Base-by-base conservation (phyloP, 2,113 vertebrate species). In the Salvelinus fontinalis region DNA sequence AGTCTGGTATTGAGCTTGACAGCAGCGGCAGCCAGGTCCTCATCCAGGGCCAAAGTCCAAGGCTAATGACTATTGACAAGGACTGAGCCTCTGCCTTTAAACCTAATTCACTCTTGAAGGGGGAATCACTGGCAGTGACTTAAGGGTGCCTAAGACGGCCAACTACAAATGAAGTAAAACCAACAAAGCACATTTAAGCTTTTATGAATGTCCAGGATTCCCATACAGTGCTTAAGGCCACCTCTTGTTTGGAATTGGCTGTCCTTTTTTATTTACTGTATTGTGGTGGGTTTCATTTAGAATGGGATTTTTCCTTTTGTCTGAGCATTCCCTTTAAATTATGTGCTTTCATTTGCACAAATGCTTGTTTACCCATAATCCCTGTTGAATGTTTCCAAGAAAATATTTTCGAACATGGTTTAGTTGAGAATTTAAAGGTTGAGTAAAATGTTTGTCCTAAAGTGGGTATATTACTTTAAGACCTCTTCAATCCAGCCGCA, bases 21-120 rank as follows among this genome's bases (percentile, higher is more conserved):
- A 81, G 83, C 80, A 79, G 74, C 84, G 77, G 31, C 26, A 79
- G 81, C 81, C 74, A 79, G 79, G 85, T 88, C 83, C 75, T 86
- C 75, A 88, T 81, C 88, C 77, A 75, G 78, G 84, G 86, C 84
- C 83, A 82, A 77, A 75, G 80, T 85, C 79, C 72, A 90, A 79
- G 88, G 86, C 85, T 92, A 89, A 90, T 89, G 84, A 86, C 83
- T 90, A 90, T 92, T 87, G 89, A 92, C 90, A 89, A 85, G 83
- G 83, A 83, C 89, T 91, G 91, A 91, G 89, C 88, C 86, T 91
- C 84, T 92, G 84, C 88, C 91, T 90, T 93, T 89, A 84, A 89
- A 86, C 82, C 87, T 90, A 88, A 92, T 92, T 89, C 89, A 87
- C 83, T 88, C 80, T 82, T 77, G 79, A 88, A 83, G 76, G 83